Conservation (phyloP, 2,797 vertebrate species). For the Cuniculus paca region DNA sequence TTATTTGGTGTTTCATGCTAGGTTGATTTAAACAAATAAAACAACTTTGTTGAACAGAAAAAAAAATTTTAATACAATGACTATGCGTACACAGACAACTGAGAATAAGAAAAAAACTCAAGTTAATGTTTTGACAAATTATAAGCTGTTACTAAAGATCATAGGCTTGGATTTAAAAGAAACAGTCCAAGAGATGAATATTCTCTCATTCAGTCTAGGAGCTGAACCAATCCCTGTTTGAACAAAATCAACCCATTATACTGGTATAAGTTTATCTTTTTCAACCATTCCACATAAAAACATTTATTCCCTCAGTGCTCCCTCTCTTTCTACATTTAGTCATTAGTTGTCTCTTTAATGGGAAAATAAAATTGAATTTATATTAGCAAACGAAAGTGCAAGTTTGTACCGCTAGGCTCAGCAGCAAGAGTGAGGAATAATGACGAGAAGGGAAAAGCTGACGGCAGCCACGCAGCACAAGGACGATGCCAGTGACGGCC, state of each 20-base stretch:
- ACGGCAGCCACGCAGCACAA: not conserved
- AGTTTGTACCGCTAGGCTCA: constrained; percentile 85
- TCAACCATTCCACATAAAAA: constrained; percentile 74
- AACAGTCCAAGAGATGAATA: constrained; percentile 73
- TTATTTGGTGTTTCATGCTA: constrained; percentile 90
- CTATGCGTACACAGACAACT: constrained; percentile 88
- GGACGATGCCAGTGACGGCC: not conserved
- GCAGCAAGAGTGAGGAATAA: constrained; percentile 74
- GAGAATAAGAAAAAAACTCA: constrained; percentile 81
- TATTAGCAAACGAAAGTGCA: constrained; percentile 82
- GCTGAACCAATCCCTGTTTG: constrained; percentile 80
- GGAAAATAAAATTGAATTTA: constrained; percentile 65
- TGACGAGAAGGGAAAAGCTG: constrained; percentile 60
- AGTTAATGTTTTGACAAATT: constrained; percentile 81
- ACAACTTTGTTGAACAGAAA: constrained; percentile 87
- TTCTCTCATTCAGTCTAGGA: constrained; percentile 79
- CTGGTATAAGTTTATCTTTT: constrained; percentile 81
- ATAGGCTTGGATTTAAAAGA: constrained; percentile 80
- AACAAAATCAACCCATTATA: constrained; percentile 85
- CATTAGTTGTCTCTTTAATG: constrained; percentile 43
- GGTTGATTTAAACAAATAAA: constrained; percentile 89
- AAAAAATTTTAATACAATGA: constrained; percentile 87
- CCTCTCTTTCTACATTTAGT: constrained; percentile 70
- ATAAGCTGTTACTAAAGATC: constrained; percentile 82
- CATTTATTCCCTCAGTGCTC: not conserved